These are phyloP conservation scores for Scyliorhinus canicula DNA, from an alignment of 2,797 vertebrate species.

Conservation along the genomic window DNA sequence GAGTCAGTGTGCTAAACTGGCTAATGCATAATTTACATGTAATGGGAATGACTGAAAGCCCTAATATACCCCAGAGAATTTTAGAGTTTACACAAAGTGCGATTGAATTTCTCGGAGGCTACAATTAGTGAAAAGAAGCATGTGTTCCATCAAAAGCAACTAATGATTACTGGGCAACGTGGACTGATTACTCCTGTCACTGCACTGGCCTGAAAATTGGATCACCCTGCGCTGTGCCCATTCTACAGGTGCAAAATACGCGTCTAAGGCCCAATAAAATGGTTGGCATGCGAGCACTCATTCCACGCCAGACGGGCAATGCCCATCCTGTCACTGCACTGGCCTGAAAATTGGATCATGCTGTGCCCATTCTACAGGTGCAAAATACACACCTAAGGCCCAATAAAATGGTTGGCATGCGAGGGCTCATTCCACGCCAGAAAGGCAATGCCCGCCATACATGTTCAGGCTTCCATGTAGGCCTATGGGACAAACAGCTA, in stretches of 20 bases:
- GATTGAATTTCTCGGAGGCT: slow-evolving; percentile 33
- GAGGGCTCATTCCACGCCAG: background rate
- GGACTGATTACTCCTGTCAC: slow-evolving; percentile 1
- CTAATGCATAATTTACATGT: slow-evolving; percentile 33
- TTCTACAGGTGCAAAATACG: background rate
- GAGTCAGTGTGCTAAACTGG: slow-evolving; percentile 3
- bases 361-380: background rate
- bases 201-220: background rate
- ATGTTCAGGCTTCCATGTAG: background rate
- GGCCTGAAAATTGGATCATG: background rate
- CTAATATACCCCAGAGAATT: slow-evolving; percentile 11
- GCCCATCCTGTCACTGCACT: background rate
- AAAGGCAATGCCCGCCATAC: no score
- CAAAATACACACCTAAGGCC: background rate
- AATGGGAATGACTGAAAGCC: slow-evolving; percentile 20
- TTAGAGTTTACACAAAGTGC: slow-evolving; percentile 29
- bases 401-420: no score
- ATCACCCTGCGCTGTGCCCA: background rate
- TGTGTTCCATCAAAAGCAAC: slow-evolving; percentile 24
- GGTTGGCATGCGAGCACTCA: background rate
- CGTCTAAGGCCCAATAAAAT: background rate
- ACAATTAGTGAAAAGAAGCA: slow-evolving; percentile 22
- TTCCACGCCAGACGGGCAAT: no score
- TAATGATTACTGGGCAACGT: slow-evolving; percentile 17
- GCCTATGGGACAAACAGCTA: background rate